Conservation (phyloP, 2,113 vertebrate genomes). For the Steatornis caripensis region DNA sequence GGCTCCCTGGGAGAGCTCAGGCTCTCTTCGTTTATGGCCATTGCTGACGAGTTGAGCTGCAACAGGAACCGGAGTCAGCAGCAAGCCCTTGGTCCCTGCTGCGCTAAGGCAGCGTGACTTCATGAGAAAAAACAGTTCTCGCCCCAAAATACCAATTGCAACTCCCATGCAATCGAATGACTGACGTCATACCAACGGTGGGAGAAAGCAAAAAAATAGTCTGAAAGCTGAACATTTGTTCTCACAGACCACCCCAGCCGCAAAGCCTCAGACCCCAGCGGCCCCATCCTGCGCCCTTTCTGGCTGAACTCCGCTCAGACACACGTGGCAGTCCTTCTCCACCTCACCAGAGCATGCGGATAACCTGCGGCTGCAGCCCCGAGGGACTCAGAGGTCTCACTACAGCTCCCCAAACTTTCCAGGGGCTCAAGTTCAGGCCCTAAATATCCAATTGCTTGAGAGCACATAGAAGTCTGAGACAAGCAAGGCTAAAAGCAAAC, state of each 20-base stretch:
- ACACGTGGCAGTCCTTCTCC: not conserved
- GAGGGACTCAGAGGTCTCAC: not conserved
- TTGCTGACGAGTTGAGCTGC: fast-evolving
- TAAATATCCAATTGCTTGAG: not conserved
- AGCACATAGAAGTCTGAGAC: not conserved
- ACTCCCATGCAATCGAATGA: not conserved
- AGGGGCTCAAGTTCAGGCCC: not conserved
- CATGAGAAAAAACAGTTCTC: not conserved
- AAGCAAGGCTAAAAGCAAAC: not conserved
- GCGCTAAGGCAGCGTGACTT: fast-evolving
- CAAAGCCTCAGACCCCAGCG: not conserved
- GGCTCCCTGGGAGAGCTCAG: not conserved
- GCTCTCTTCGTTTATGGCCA: not conserved
- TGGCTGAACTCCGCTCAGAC: not conserved
- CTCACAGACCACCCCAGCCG: not conserved
- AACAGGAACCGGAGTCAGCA: not conserved
- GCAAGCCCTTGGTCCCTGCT: not conserved
- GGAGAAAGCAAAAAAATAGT: not conserved
- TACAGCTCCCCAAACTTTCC: not conserved
- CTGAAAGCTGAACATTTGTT: not conserved
- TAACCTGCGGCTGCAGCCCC: not conserved
- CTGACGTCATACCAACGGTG: not conserved
- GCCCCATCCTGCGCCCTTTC: not conserved
- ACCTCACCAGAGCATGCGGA: not conserved
- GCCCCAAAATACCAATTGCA: not conserved